Evolutionary conservation across 2,113 vertebrate genomes (phyloP), one percentile per base, ranked within the genome.

Genomic region (Alectura lathami): DNA sequence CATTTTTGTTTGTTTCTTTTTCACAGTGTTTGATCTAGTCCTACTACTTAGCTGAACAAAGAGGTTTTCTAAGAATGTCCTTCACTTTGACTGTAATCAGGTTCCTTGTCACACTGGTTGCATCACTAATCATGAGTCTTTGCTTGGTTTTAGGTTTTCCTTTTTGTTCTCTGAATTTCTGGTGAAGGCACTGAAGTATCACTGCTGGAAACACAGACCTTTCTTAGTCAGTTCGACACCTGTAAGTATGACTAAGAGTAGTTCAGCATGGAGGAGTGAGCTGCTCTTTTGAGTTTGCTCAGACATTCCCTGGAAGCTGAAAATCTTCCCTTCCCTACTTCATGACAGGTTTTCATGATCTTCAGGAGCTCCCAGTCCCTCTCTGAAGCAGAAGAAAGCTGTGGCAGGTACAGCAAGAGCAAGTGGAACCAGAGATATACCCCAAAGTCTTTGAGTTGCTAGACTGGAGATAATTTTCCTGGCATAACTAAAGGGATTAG

Each of bases 231-330:
- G 8, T 47, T 77, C 60, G 66, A 45, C 21, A 8, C 13, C 13
- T 74, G 32, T 59, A 54, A 74, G 56, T 13, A 54, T 4, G 27
- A 17, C 24, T 42, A 48, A 36, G 17, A 13, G 5, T 12, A n/a
- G 4, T 18, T 70, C 34, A 42, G 10, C 20, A 24, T 1, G 2
- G 12, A n/a, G 3, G 18, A 14, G 6, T 2, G 16, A 79, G 12
- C 5, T 43, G 9, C 17, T 72, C 26, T 72, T 8, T 48, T 60
- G 40, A 15, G 6, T 50, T 83, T 57, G 4, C 53, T 89, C n/a
- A 51, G 57, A 38, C 9, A 9, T 16, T 56, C 4, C 11, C 11
- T 79, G 11, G 9, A 43, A 56, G 9, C 29, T 26, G 7, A 24
- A 83, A 63, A 47, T n/a, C 21, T 74, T 17, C 38, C 23, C 8